phyloP scores from a whole-genome alignment of 2,888 invertebrate species.

The Hemicrepidius hirtus region DNA sequence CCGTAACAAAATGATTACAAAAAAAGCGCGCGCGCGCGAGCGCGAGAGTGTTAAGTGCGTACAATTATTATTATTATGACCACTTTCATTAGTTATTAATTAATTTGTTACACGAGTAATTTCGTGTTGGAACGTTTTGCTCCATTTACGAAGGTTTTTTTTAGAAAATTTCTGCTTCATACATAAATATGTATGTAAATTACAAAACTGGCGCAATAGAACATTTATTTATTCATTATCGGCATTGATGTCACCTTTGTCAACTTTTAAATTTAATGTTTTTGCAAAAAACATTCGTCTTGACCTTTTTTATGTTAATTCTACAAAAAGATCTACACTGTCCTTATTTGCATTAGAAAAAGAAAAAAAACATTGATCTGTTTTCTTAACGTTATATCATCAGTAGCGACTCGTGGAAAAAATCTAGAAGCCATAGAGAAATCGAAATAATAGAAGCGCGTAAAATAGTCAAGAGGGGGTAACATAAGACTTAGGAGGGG shows the following conservation, averaged over 20 bases:
- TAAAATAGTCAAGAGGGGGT: no score
- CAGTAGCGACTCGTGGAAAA: no score
- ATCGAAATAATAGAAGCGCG: no score
- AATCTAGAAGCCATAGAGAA: no score
- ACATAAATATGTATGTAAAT: slow-evolving; percentile 20
- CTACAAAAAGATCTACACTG: slow-evolving; percentile 16
- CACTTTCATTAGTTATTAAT: slow-evolving; percentile 22
- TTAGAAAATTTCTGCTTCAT: slow-evolving; percentile 24
- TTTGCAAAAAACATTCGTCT: slow-evolving; percentile 16
- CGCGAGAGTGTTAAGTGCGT: slow-evolving; percentile 27
- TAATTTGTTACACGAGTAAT: slow-evolving; percentile 17
- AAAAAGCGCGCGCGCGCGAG: slow-evolving; percentile 20
- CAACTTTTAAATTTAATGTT: slow-evolving; percentile 9
- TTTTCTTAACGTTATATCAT: no score
- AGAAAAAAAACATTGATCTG: not conserved
- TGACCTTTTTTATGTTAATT: slow-evolving; percentile 30
- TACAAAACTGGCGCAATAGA: slow-evolving; percentile 3
- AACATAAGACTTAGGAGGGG: no score
- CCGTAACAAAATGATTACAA: slow-evolving; percentile 32
- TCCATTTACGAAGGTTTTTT: slow-evolving; percentile 33
- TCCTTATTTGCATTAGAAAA: slow-evolving; percentile 14
- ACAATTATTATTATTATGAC: slow-evolving; percentile 16
- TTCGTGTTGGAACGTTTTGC: slow-evolving; percentile 19
- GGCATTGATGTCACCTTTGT: slow-evolving; percentile 16
- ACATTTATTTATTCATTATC: slow-evolving; percentile 27